phyloP scores from a whole-genome alignment of 2,888 invertebrate species.

The Lathronympha strigana region DNA sequence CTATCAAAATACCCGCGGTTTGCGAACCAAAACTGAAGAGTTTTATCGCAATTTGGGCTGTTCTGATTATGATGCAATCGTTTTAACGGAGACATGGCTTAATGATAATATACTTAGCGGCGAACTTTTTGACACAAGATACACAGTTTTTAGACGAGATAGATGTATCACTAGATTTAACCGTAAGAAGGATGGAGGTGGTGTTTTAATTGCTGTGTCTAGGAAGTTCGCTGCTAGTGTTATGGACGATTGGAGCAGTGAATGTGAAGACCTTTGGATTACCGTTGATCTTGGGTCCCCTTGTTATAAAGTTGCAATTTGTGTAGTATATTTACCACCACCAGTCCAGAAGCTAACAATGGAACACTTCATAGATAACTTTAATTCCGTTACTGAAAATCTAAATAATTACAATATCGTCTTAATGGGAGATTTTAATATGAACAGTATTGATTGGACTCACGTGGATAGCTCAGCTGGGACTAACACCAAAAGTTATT shows the following conservation, averaged over 20 bases:
- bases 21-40: not conserved
- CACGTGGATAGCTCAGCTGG: too few relatives aligned
- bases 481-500: too few relatives aligned
- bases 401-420: too few relatives aligned
- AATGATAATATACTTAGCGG: not conserved
- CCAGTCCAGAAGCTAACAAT: not conserved
- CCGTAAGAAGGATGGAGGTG: not conserved
- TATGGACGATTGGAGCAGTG: not conserved
- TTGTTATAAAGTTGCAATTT: not conserved
- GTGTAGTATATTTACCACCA: not conserved
- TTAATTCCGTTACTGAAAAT: too few relatives aligned
- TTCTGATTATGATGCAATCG: not conserved
- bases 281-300: not conserved
- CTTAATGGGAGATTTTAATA: too few relatives aligned
- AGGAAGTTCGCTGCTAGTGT: not conserved
- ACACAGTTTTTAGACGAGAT: not conserved
- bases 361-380: too few relatives aligned
- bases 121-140: not conserved
- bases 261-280: not conserved
- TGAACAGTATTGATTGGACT: too few relatives aligned
- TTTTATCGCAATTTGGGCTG: not conserved
- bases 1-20: not conserved
- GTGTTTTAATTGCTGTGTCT: not conserved
- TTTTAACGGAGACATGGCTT: not conserved
- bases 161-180: not conserved